Conservation (phyloP, 2,113 vertebrate species). For the Bos javanicus region DNA sequence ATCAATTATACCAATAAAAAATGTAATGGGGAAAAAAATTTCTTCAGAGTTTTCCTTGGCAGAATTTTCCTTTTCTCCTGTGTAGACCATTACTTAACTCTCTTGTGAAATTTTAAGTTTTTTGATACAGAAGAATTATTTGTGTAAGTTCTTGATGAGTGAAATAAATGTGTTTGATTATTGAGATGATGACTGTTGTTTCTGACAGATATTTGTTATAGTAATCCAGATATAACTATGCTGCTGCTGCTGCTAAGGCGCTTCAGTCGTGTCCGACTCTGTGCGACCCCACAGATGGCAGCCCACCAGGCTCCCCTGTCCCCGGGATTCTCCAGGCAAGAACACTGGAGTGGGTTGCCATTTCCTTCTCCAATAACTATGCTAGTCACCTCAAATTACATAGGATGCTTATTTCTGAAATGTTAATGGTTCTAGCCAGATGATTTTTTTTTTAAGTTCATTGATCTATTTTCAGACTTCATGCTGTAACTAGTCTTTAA, state of each 20-base stretch:
- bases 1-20: not conserved
- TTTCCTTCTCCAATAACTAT: not conserved
- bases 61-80: not conserved
- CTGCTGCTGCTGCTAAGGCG: too few species aligned
- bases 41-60: not conserved
- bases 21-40: not conserved
- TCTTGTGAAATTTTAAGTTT: not conserved
- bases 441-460: not conserved
- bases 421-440: conserved; percentile 72
- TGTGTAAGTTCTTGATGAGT: conserved; percentile 2
- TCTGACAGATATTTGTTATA: conserved; percentile 32
- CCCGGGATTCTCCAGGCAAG: too few species aligned
- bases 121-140: conserved; percentile 35
- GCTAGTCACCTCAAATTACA: conserved; percentile 31
- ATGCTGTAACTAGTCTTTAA: not conserved
- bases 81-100: not conserved
- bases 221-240: conserved; percentile 45
- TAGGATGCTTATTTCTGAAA: conserved; percentile 53
- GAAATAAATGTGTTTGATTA: not conserved
- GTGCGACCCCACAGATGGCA: too few species aligned
- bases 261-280: too few species aligned
- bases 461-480: not conserved
- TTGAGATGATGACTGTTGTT: conserved; percentile 2
- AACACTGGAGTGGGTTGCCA: too few species aligned
- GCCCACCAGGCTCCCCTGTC: too few species aligned